Evolutionary conservation across 1,140 invertebrate genomes (phyloP).

Genomic region (Bombus superbus): DNA sequence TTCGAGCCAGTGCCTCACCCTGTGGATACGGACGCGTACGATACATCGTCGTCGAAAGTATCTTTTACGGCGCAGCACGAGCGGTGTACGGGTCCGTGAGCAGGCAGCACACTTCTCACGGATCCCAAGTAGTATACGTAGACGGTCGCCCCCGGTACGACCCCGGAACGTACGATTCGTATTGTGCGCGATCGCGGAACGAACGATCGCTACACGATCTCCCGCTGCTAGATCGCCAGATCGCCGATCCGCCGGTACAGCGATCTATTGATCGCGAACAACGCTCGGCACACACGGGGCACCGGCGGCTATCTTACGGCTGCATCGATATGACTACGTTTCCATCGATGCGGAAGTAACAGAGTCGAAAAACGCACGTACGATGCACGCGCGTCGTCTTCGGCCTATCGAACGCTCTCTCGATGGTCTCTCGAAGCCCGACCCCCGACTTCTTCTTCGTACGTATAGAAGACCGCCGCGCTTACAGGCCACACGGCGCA

Average conservation of each 20-base stretch:
- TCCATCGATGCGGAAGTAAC: slow-evolving; percentile 70
- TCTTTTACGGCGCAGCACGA: slow-evolving; percentile 60
- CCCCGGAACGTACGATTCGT: slow-evolving; percentile 72
- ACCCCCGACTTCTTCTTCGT: neutral
- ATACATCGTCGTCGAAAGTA: slow-evolving; percentile 46
- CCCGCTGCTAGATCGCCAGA: slow-evolving; percentile 78
- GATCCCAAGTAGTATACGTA: slow-evolving; percentile 64
- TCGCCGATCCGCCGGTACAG: slow-evolving; percentile 76
- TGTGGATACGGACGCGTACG: neutral
- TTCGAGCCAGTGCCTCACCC: neutral
- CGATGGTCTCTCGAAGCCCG: neutral
- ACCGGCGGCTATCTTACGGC: slow-evolving; percentile 48
- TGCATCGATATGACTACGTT: slow-evolving; percentile 70
- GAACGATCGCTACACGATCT: slow-evolving; percentile 79
- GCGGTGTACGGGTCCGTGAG: slow-evolving; percentile 58
- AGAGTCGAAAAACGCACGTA: slow-evolving; percentile 62
- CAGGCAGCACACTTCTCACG: slow-evolving; percentile 65
- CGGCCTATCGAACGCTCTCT: neutral
- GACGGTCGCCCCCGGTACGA: slow-evolving; percentile 69
- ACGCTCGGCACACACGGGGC: slow-evolving; percentile 71
- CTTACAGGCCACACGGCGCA: neutral
- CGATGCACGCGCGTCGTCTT: slow-evolving; percentile 53
- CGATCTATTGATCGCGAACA: slow-evolving; percentile 79
- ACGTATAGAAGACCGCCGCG: neutral
- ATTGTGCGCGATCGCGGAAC: slow-evolving; percentile 75